These are phyloP conservation scores for Listrodromus nycthemerus DNA, from an alignment of 2,888 invertebrate genomes.

Conservation along the genomic window DNA sequence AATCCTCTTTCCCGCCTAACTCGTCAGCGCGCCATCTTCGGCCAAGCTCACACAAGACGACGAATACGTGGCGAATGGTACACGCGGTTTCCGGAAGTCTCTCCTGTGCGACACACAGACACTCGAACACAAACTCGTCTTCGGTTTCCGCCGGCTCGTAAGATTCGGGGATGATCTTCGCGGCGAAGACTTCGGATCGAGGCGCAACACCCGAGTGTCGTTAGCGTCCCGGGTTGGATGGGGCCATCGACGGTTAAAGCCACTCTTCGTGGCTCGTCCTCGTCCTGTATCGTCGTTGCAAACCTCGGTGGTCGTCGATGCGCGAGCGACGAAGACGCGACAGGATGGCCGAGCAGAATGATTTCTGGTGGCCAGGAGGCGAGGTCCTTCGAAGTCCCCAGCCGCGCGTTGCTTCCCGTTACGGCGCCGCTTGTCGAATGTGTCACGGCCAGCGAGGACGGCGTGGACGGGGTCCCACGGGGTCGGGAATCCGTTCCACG, in stretches of 20 bases:
- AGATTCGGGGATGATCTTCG: slow-evolving; percentile 55
- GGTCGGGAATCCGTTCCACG: slow-evolving; percentile 74
- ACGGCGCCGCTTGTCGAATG: slow-evolving; percentile 85
- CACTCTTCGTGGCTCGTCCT: slow-evolving; percentile 27
- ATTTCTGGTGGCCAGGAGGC: slow-evolving; percentile 66
- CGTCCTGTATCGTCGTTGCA: slow-evolving; percentile 36
- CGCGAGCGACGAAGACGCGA: slow-evolving; percentile 58
- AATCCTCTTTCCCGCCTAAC: slow-evolving; percentile 21
- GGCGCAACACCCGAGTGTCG: slow-evolving; percentile 72
- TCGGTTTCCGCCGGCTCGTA: slow-evolving; percentile 1
- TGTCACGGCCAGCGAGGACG: slow-evolving; percentile 83
- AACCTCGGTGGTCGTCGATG: slow-evolving; percentile 50
- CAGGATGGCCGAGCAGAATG: slow-evolving; percentile 55
- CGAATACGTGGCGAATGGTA: slow-evolving; percentile 47
- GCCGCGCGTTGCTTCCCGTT: slow-evolving; percentile 85
- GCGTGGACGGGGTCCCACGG: slow-evolving; percentile 82
- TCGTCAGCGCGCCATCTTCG: slow-evolving; percentile 49
- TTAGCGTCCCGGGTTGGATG: slow-evolving; percentile 66
- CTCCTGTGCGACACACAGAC: slow-evolving; percentile 5
- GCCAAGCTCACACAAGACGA: slow-evolving; percentile 28
- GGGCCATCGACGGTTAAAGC: background rate
- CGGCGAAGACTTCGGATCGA: slow-evolving; percentile 53
- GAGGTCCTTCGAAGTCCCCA: slow-evolving; percentile 80
- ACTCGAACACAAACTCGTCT: slow-evolving; percentile 7
- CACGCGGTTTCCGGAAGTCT: background rate